Base-by-base conservation (phyloP, 2,797 vertebrate species). In the Gymnocypris eckloni region DNA sequence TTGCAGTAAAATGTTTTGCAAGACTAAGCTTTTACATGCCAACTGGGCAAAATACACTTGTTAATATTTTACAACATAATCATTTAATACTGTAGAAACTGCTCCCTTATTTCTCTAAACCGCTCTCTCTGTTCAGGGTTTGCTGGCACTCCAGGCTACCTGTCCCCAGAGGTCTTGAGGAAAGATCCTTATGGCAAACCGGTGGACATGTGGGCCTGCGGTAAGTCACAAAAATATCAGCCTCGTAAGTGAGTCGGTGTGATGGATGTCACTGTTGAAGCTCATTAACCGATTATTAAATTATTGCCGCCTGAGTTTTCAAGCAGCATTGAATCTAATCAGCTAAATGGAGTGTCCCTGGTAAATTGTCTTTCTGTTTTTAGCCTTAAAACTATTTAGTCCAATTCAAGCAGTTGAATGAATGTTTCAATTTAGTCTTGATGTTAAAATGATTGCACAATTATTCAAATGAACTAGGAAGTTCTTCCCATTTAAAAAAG, bases 111-210 rank as follows among this genome's bases (percentile, higher is more conserved):
- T 41, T 52, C 18, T 41, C 75, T 89, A 86, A 89, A 92, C 89
- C 84, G 59, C 85, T 50, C 22, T 79, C 12, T 91, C 79, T 91
- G 64, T 90, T 56, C 92, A 99, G 98, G 98, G 91, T 99, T 99
- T 41, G 98, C 98, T 37, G 98, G 98, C 82, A 99, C 98, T 16
- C 98, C 98, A 0, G 98, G 98, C 75, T 99, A 99, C 87, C 95
- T 99, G 81, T 99, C 98, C 85, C 98, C 98, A 0, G 98, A 99
- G 90, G 98, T 99, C 87, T 94, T 99, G 91, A 95, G 98, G 90
- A 99, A 99, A 95, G 98, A 99, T 77, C 98, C 98, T 0, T 99
- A 99, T 11, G 98, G 98, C 86, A 99, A 99, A 92, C 97, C 98
- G 0, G 98, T 99, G 93, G 98, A 98, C 93, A 96, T 99, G 93